Evolutionary conservation across 2,797 vertebrate species (phyloP).

Genomic region (Pelobates cultripes): DNA sequence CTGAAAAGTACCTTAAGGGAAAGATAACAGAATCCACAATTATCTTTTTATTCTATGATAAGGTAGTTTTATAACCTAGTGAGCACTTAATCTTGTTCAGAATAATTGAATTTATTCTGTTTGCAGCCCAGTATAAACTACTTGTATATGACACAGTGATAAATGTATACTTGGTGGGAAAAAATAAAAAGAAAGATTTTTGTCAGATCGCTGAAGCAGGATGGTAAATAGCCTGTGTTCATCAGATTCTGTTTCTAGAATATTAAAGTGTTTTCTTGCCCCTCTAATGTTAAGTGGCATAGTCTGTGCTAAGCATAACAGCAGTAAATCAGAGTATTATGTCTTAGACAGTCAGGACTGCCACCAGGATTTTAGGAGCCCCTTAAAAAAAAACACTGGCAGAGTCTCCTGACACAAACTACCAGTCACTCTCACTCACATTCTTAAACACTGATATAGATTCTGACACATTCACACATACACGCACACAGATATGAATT

Average conservation of each 20-base stretch:
- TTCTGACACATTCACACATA: no score
- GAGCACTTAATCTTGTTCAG: slow-evolving; percentile 47
- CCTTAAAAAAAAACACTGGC: no score
- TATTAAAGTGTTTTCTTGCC: background rate
- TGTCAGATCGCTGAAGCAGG: background rate
- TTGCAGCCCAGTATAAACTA: slow-evolving; percentile 30
- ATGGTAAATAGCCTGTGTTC: background rate
- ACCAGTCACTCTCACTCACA: no score
- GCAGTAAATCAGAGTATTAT: no score
- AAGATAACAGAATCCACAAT: slow-evolving; percentile 46
- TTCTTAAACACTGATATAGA: no score
- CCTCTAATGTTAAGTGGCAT: no score
- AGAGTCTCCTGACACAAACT: no score
- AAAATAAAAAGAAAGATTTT: background rate
- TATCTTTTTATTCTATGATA: slow-evolving; percentile 48
- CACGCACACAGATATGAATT: no score
- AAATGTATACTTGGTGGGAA: slow-evolving; percentile 4
- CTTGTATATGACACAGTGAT: slow-evolving; percentile 23
- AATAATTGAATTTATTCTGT: slow-evolving; percentile 43
- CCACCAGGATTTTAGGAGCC: no score
- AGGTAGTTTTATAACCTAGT: slow-evolving; percentile 44
- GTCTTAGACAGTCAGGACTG: no score
- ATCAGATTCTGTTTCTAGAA: background rate
- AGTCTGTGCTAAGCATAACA: no score
- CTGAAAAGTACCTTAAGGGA: slow-evolving; percentile 43